Conservation (phyloP, 2,888 invertebrate genomes). For the Dolichopus griseipennis region DNA sequence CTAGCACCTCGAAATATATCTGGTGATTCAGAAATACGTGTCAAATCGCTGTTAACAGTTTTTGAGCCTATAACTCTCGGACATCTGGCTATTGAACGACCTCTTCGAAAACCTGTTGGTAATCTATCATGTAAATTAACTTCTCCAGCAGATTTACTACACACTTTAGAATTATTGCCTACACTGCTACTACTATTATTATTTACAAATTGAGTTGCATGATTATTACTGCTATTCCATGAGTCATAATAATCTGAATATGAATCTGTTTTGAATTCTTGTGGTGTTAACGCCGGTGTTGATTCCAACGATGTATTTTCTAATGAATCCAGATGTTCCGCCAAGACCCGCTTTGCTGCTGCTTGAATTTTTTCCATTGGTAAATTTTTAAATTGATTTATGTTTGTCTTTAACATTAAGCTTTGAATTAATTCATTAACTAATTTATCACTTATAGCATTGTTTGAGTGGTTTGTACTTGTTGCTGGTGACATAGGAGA, state of each 20-base stretch:
- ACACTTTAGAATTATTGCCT: no score
- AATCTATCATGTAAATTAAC: background rate
- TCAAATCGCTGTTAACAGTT: constrained; percentile 47
- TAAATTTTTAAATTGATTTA: constrained; percentile 46
- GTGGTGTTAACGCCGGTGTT: constrained; percentile 45
- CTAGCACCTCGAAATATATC: constrained; percentile 34
- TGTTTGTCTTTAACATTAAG: constrained; percentile 48
- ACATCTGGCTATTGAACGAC: constrained; percentile 47
- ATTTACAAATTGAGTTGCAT: constrained; percentile 5
- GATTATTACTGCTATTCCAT: constrained; percentile 39
- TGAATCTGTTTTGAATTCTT: constrained; percentile 43
- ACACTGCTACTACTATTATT: background rate
- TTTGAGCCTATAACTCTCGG: constrained; percentile 55
- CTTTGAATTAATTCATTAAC: constrained; percentile 53
- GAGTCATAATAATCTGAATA: constrained; percentile 51
- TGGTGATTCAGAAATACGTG: constrained; percentile 43
- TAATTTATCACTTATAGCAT: constrained; percentile 47
- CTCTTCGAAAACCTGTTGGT: background rate
- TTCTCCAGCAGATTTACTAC: background rate
- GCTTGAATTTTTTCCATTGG: constrained; percentile 52
- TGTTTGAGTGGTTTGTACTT: constrained; percentile 44
- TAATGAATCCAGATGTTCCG: constrained; percentile 48
- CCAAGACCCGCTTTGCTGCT: constrained; percentile 49
- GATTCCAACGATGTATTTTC: constrained; percentile 44
- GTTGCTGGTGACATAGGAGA: constrained; percentile 43